phyloP scores from a whole-genome alignment of 2,113 vertebrate species.

The Chionomys nivalis region DNA sequence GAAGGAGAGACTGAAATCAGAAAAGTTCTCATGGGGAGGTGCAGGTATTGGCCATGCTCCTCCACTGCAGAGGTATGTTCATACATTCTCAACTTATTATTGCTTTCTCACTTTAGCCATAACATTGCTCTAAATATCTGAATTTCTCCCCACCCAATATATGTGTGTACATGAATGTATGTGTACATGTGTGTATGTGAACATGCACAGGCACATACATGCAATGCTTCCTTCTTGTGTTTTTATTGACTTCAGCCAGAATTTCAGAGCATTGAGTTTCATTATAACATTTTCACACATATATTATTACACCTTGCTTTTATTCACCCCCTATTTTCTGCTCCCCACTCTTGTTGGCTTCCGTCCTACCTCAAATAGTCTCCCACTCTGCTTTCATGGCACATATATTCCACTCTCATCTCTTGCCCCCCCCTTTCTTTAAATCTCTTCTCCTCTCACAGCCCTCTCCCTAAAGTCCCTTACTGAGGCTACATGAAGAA shows the following conservation, averaged over 20 bases:
- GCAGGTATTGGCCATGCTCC: neutral
- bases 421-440: neutral
- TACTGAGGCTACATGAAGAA: neutral
- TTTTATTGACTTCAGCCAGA: neutral
- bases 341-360: neutral
- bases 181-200: neutral
- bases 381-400: neutral
- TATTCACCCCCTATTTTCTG: neutral
- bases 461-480: neutral
- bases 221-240: neutral
- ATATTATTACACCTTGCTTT: too few relatives aligned
- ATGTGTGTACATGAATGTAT: neutral
- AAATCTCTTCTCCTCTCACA: neutral
- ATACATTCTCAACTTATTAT: neutral
- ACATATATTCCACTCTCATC: neutral
- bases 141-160: neutral
- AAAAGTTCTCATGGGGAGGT: neutral
- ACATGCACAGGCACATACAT: too few relatives aligned
- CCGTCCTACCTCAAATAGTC: neutral
- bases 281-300: neutral
- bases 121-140: neutral
- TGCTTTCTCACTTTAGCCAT: neutral
- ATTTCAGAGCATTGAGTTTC: neutral
- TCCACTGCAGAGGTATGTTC: neutral
- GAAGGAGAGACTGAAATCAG: neutral